A percentile compares a stretch with the other conserved stretches of the same genome.
phyloP scores from a whole-genome alignment of 2,797 vertebrate species.

The Coregonus suidteri region DNA sequence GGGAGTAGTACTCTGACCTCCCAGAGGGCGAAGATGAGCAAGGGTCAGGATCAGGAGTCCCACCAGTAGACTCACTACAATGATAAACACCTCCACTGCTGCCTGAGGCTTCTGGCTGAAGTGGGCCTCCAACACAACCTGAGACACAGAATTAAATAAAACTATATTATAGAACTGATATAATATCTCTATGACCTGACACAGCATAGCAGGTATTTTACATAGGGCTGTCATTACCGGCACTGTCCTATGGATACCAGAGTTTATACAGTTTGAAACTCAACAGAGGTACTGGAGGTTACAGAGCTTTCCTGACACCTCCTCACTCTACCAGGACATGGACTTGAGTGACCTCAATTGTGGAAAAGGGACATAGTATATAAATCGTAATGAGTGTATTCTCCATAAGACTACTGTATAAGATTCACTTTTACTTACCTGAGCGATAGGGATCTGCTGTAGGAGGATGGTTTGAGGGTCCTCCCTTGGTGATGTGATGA shows the following conservation, averaged over 20 bases:
- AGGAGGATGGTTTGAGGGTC: constrained; percentile 75
- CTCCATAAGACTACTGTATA: neutral
- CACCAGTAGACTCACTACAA: constrained; percentile 79
- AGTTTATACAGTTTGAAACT: neutral
- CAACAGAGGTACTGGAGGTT: neutral
- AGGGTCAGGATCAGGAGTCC: constrained; percentile 82
- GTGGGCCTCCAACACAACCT: constrained; percentile 87
- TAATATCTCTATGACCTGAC: neutral
- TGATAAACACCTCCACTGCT: constrained; percentile 78
- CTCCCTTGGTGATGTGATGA: constrained; percentile 73
- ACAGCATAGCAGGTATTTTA: neutral
- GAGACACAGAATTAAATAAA: constrained; percentile 19
- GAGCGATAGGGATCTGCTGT: constrained; percentile 62
- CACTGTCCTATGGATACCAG: neutral
- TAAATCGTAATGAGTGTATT: neutral
- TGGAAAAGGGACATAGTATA: neutral
- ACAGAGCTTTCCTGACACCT: neutral
- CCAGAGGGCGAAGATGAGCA: constrained; percentile 85
- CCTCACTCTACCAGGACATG: neutral
- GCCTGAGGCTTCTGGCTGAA: constrained; percentile 83
- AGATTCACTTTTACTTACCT: constrained; percentile 69
- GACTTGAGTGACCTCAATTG: neutral
- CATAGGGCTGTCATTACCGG: neutral
- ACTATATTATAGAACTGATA: neutral
- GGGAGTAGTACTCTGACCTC: constrained; percentile 79